phyloP scores from a whole-genome alignment of 2,113 vertebrate genomes.

The Proterorhinus semilunaris region DNA sequence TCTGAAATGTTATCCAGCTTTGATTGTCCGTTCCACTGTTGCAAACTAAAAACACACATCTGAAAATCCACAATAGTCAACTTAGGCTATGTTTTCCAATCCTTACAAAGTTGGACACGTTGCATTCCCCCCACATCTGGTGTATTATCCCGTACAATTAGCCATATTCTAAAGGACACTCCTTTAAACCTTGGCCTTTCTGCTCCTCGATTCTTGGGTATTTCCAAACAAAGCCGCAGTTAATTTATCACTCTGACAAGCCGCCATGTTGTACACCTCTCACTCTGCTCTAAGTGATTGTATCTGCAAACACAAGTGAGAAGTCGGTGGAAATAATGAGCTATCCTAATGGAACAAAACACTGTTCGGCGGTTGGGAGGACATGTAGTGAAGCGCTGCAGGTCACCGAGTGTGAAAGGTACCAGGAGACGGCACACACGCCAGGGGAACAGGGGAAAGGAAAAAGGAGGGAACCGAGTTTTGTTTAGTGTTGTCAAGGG shows the following conservation, averaged over 20 bases:
- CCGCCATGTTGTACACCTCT: neutral
- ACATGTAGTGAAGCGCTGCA: slow-evolving; percentile 27
- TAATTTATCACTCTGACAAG: neutral
- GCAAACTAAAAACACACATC: too few relatives aligned
- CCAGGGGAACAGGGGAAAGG: slow-evolving; percentile 14
- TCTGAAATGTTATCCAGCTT: too few relatives aligned
- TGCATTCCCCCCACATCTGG: neutral
- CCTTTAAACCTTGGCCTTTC: neutral
- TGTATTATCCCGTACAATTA: neutral
- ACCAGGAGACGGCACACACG: slow-evolving; percentile 12
- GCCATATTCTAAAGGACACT: neutral
- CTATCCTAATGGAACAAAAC: slow-evolving; percentile 27
- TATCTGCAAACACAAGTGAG: neutral
- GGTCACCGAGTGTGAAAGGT: slow-evolving; percentile 42
- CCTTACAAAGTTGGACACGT: neutral
- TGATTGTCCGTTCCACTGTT: too few relatives aligned
- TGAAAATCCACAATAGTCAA: too few relatives aligned
- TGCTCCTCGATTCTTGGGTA: neutral
- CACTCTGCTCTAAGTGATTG: neutral
- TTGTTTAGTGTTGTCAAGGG: slow-evolving; percentile 59
- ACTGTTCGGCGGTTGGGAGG: slow-evolving; percentile 11
- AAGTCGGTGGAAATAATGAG: slow-evolving; percentile 13
- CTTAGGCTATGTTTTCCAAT: too few relatives aligned
- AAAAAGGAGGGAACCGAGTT: slow-evolving; percentile 24
- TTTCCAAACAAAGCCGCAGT: neutral